Evolutionary conservation across 2,797 vertebrate species (phyloP).

Genomic region (Gila robusta): DNA sequence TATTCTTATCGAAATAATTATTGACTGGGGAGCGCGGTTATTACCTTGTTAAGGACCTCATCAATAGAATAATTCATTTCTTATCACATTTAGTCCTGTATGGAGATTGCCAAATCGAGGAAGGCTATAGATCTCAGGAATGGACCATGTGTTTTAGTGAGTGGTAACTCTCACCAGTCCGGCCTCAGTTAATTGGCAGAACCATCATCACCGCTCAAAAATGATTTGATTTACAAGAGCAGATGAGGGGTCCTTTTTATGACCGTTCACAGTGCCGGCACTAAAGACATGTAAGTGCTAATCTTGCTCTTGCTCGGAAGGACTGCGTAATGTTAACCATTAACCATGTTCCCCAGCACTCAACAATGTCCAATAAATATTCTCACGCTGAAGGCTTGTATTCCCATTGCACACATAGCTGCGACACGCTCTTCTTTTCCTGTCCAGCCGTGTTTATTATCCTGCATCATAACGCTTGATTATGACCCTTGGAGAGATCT

Average conservation of each 20-base stretch:
- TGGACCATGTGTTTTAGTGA: slow-evolving; percentile 74
- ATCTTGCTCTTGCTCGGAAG: slow-evolving; percentile 55
- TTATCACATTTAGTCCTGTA: slow-evolving; percentile 77
- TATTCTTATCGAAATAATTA: slow-evolving; percentile 84
- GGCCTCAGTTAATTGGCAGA: slow-evolving; percentile 69
- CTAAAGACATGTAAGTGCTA: slow-evolving; percentile 59
- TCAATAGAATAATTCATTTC: slow-evolving; percentile 85
- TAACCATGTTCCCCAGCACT: slow-evolving; percentile 49
- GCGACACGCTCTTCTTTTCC: slow-evolving; percentile 36
- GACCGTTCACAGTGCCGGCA: slow-evolving; percentile 35
- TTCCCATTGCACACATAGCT: slow-evolving; percentile 53
- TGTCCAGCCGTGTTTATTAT: slow-evolving; percentile 58
- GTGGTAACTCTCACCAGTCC: slow-evolving; percentile 66
- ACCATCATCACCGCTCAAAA: slow-evolving; percentile 64
- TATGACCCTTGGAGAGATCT: slow-evolving; percentile 51
- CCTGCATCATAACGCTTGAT: slow-evolving; percentile 44
- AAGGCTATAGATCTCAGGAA: slow-evolving; percentile 73
- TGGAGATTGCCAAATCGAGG: slow-evolving; percentile 79
- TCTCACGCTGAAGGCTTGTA: slow-evolving; percentile 51
- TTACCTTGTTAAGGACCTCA: slow-evolving; percentile 83
- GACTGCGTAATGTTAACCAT: slow-evolving; percentile 57
- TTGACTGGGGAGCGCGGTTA: slow-evolving; percentile 82
- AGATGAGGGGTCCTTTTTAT: slow-evolving; percentile 46
- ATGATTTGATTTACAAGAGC: slow-evolving; percentile 65
- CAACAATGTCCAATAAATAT: slow-evolving; percentile 62